A percentile compares a stretch with the other conserved stretches of the same genome.
These are phyloP conservation scores for Forbesichthys agassizii DNA, from an alignment of 2,113 vertebrate species.

Conservation along the genomic window DNA sequence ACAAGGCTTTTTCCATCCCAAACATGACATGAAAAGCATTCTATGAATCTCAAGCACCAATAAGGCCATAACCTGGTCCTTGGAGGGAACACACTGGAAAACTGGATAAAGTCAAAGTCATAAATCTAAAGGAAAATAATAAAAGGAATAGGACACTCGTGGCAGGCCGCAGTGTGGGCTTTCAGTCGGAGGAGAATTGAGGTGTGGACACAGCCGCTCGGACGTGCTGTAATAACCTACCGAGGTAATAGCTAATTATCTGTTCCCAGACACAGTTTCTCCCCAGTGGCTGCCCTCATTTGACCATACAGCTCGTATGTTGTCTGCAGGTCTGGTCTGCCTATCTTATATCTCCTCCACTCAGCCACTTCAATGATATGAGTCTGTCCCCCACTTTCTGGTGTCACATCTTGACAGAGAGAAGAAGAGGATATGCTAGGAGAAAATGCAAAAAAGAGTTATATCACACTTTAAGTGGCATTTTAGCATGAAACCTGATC, in stretches of 20 bases:
- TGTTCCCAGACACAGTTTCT: slow-evolving; percentile 37
- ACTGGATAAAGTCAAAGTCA: slow-evolving; percentile 45
- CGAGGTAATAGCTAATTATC: slow-evolving; percentile 45
- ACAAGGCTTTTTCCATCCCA: slow-evolving; percentile 1
- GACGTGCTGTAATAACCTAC: slow-evolving; percentile 32
- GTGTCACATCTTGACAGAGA: slow-evolving; percentile 15
- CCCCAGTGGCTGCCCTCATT: slow-evolving; percentile 40
- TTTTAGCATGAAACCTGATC: slow-evolving; percentile 71
- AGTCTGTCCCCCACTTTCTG: slow-evolving; percentile 11
- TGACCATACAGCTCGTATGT: slow-evolving; percentile 34
- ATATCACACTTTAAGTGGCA: slow-evolving; percentile 67
- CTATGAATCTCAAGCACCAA: slow-evolving; percentile 1
- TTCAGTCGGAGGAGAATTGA: slow-evolving; percentile 38
- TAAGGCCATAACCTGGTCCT: neutral
- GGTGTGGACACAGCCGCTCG: slow-evolving; percentile 28
- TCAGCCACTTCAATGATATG: slow-evolving; percentile 44
- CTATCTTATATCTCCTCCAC: slow-evolving; percentile 46
- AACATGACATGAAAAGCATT: neutral
- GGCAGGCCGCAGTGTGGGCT: slow-evolving; percentile 6
- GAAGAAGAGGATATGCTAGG: neutral
- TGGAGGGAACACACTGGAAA: neutral
- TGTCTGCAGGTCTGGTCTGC: slow-evolving; percentile 16
- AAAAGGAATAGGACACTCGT: slow-evolving; percentile 50
- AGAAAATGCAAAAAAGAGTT: slow-evolving; percentile 4
- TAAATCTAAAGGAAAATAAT: slow-evolving; percentile 46